Evolutionary conservation across 37 sponge, comb jelly and placozoan species (phyloP).

Genomic region (Cladorhizidae sp.): DNA sequence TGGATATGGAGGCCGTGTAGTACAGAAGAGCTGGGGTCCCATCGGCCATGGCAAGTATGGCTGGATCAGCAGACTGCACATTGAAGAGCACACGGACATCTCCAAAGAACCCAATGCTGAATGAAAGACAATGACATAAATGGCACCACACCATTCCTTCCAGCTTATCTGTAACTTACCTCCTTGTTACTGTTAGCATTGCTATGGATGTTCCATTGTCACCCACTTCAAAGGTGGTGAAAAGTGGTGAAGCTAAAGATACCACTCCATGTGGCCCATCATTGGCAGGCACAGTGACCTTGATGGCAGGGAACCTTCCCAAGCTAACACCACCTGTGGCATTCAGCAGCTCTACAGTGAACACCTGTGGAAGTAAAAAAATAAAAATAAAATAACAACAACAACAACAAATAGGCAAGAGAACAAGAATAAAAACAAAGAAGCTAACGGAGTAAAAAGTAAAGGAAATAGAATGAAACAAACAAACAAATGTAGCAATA

Average conservation of each 20-base stretch:
- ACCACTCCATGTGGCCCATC: constrained; percentile 75
- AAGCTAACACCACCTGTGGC: constrained; percentile 77
- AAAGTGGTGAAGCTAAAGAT: constrained; percentile 10
- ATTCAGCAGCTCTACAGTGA: constrained; percentile 43
- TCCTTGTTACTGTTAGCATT: constrained; percentile 54
- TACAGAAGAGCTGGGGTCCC: constrained; percentile 37
- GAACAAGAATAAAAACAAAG: too few relatives aligned
- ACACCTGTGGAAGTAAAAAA: constrained; percentile 44
- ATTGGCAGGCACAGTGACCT: constrained; percentile 56
- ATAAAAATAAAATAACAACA: background rate
- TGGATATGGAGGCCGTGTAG: constrained; percentile 43
- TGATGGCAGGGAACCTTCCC: constrained; percentile 19
- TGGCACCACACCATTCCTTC: background rate
- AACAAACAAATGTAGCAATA: too few relatives aligned
- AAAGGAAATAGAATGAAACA: too few relatives aligned
- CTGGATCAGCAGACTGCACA: constrained; percentile 25
- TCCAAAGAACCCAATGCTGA: constrained; percentile 68
- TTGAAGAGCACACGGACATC: constrained; percentile 55
- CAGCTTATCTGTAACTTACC: constrained; percentile 27
- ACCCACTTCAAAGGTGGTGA: constrained; percentile 15
- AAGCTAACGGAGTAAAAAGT: too few relatives aligned
- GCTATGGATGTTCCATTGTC: constrained; percentile 33
- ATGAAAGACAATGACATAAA: background rate
- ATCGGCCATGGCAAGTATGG: constrained; percentile 35
- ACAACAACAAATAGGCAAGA: too few relatives aligned